Conservation (phyloP, 2,888 invertebrate genomes). For the Craniophora ligustri region DNA sequence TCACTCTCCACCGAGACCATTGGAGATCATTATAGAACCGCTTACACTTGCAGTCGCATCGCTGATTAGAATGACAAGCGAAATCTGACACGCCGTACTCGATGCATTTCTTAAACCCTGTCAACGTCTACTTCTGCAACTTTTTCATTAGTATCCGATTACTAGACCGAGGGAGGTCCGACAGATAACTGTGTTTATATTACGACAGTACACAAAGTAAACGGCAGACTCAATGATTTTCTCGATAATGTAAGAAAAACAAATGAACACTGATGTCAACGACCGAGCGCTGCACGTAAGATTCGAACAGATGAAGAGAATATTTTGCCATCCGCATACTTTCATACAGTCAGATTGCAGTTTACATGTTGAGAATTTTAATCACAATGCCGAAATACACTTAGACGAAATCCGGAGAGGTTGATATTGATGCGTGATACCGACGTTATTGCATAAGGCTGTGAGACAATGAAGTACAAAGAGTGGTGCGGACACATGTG, state of each 20-base stretch:
- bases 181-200: constrained; percentile 37
- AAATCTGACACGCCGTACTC: constrained; percentile 45
- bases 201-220: constrained; percentile 31
- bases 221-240: constrained; percentile 32
- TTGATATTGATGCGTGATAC: constrained; percentile 36
- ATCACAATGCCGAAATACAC: constrained; percentile 32
- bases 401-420: constrained; percentile 36
- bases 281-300: constrained; percentile 48
- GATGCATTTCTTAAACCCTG: constrained; percentile 40
- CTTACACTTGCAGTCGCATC: constrained; percentile 55
- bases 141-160: constrained; percentile 43
- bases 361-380: constrained; percentile 54
- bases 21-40: constrained; percentile 59
- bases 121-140: constrained; percentile 40
- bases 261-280: constrained; percentile 46
- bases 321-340: constrained; percentile 49
- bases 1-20: constrained; percentile 77
- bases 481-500: constrained; percentile 65
- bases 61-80: constrained; percentile 47
- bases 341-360: constrained; percentile 44
- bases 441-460: constrained; percentile 53
- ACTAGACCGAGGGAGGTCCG: constrained; percentile 48
- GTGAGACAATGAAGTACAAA: constrained; percentile 62
- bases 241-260: constrained; percentile 46
- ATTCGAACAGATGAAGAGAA: constrained; percentile 51